Conservation (phyloP, 2,888 invertebrate species). For the Oxycera nigricornis region DNA sequence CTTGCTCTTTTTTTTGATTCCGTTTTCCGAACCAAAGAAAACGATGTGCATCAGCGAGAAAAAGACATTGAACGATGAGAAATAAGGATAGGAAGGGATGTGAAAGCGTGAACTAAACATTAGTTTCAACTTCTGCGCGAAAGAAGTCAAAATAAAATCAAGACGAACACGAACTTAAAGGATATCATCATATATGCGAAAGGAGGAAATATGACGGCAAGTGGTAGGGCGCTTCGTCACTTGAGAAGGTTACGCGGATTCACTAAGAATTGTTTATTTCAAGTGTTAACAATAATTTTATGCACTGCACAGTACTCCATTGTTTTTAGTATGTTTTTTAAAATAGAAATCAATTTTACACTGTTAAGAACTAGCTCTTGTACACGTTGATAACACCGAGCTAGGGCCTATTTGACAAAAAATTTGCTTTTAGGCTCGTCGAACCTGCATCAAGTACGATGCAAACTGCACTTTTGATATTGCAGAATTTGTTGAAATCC, state of each 20-base stretch:
- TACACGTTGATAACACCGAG: constrained; percentile 42
- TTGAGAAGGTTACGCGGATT: not conserved
- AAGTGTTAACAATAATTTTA: not conserved
- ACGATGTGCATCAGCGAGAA: too few relatives aligned
- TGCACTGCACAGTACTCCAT: too few relatives aligned
- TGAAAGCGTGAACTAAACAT: too few relatives aligned
- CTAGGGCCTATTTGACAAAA: constrained; percentile 44
- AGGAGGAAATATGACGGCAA: constrained; percentile 10
- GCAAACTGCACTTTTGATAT: constrained; percentile 50
- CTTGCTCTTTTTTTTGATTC: too few relatives aligned
- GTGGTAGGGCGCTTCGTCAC: not conserved
- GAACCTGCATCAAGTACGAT: constrained; percentile 51
- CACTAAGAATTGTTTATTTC: not conserved
- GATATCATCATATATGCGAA: too few relatives aligned
- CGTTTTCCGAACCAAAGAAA: too few relatives aligned
- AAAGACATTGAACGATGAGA: not conserved
- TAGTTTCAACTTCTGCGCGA: constrained; percentile 15
- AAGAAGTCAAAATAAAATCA: not conserved
- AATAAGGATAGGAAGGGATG: not conserved
- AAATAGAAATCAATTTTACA: constrained; percentile 24
- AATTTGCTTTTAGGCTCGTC: constrained; percentile 48
- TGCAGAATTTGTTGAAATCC: constrained; percentile 47
- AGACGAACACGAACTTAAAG: not conserved
- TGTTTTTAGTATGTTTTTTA: constrained; percentile 6
- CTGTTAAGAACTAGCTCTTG: constrained; percentile 46